phyloP scores from a whole-genome alignment of 2,113 vertebrate genomes.

The Sialia sialis region DNA sequence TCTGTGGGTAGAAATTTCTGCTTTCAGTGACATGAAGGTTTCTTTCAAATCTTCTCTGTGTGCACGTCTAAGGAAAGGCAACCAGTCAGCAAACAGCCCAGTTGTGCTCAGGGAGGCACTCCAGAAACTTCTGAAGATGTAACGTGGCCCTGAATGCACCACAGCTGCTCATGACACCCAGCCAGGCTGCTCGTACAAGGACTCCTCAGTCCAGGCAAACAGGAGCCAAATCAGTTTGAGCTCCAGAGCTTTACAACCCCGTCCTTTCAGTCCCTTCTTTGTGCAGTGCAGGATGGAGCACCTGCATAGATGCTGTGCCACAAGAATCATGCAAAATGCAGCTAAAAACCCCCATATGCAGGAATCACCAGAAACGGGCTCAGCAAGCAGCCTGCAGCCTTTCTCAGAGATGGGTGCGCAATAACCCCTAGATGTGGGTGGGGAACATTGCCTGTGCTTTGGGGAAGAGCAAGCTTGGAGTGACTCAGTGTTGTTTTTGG shows the following conservation, averaged over 20 bases:
- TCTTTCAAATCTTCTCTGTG: neutral
- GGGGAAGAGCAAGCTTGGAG: slow-evolving; percentile 27
- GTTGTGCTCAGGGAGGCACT: neutral
- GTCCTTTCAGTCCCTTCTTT: neutral
- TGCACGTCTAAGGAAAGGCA: neutral
- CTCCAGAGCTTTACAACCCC: neutral
- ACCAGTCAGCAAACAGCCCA: neutral
- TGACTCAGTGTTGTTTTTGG: slow-evolving; percentile 62
- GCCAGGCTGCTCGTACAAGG: neutral
- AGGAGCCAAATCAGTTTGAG: neutral
- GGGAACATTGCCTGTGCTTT: slow-evolving; percentile 21
- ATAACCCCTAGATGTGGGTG: neutral
- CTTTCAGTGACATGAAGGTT: neutral
- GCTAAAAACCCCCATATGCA: neutral
- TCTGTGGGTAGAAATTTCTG: neutral
- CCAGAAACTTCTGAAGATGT: neutral
- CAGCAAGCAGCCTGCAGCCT: neutral
- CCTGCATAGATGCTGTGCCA: neutral
- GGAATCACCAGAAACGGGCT: neutral
- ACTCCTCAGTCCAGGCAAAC: neutral
- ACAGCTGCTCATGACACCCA: neutral
- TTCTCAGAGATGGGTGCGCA: neutral
- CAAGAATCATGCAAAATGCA: neutral
- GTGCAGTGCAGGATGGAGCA: neutral
- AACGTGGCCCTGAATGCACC: neutral